Conservation (phyloP, 2,113 vertebrate genomes). For the Coturnix japonica region DNA sequence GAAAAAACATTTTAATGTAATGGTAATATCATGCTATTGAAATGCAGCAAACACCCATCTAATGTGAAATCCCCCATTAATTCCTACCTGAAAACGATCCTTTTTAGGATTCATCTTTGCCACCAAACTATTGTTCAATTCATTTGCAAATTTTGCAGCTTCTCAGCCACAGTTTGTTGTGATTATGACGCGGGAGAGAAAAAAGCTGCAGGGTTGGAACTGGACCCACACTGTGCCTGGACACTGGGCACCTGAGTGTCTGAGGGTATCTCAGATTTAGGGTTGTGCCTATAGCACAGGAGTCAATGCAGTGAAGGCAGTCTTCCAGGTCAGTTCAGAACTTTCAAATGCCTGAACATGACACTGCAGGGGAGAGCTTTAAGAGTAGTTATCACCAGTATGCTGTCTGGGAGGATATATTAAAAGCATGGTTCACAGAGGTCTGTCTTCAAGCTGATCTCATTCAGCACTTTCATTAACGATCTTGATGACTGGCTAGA, state of each 20-base stretch:
- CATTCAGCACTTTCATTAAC: background rate
- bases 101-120: background rate
- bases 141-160: background rate
- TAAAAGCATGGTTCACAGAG: background rate
- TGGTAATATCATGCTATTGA: background rate
- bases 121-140: background rate
- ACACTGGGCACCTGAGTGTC: background rate
- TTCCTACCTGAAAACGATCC: background rate
- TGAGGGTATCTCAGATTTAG: background rate
- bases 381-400: rapidly evolving
- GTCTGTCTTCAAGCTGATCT: background rate
- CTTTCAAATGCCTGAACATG: background rate
- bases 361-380: background rate
- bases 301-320: background rate
- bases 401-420: background rate
- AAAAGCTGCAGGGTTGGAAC: background rate
- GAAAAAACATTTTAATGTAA: background rate
- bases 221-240: background rate
- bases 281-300: background rate
- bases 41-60: background rate
- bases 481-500: background rate
- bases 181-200: background rate
- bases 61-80: background rate
- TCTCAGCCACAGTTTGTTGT: background rate
- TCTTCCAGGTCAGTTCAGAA: background rate